Evolutionary conservation across 2,113 vertebrate species (phyloP), one percentile per base, ranked within the genome.

Genomic region (Empidonax traillii): DNA sequence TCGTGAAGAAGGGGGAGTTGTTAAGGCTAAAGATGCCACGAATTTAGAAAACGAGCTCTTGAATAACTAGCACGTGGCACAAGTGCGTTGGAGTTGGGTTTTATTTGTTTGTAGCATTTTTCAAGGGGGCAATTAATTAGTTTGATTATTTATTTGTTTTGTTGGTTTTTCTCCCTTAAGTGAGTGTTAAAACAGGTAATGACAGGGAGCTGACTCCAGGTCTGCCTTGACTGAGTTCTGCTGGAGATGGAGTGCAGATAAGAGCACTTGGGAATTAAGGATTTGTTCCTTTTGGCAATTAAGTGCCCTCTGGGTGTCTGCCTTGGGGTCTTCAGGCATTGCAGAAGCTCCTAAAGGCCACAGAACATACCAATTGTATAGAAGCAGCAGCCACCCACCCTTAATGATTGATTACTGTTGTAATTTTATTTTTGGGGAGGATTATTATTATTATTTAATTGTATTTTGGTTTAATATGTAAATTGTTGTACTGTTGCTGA

Each of bases 71-170:
- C 69, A 44, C 13, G 4, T 35, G 72, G 51, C 78, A 74, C 35
- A 47, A 79, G 94, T 82, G 44, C 62, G n/a, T 39, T 87, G 35
- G 5, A 2, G 12, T 41, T 35, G 58, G 93, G 30, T 30, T 88
- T 92, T 92, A 78, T 90, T 86, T 93, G 61, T 56, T 71, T 23
- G n/a, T 67, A 14, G 7, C 21, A 91, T 68, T 92, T 93, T 88
- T 71, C 65, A 61, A 75, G 79, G 39, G 87, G 49, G 49, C 71
- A 63, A 17, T 87, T 89, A 27, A 84, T 66, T 47, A 53, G 12
- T 35, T 65, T 18, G 56, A n/a, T 90, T 12, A 51, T 72, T 59
- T 62, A 51, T 72, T 59, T 62, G 22, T 43, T 87, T 12, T 11
- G 49, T 25, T 23, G 47, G 10, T 59, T 39, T 67, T 65, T 59